phyloP scores from a whole-genome alignment of 2,888 invertebrate genomes.

The Halictus ligatus region DNA sequence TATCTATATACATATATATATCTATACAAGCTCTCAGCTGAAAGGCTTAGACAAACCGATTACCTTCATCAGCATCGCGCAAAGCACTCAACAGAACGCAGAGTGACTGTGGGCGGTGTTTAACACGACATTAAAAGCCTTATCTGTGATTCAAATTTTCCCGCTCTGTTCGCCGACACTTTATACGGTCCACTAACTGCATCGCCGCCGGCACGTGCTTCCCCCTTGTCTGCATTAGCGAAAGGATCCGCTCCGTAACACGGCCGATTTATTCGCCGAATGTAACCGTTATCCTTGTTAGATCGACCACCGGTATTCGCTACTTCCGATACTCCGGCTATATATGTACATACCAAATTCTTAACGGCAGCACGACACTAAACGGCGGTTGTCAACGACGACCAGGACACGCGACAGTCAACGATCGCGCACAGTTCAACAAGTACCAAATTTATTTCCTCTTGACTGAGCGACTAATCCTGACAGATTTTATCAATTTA shows the following conservation, averaged over 20 bases:
- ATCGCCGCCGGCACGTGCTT: conserved; percentile 45
- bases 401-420: neutral
- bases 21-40: neutral
- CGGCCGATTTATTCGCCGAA: conserved; percentile 45
- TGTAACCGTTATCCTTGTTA: conserved; percentile 52
- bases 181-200: conserved; percentile 46
- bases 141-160: conserved; percentile 50
- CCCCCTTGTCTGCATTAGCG: conserved; percentile 44
- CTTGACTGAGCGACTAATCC: too few relatives aligned
- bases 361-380: neutral
- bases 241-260: conserved; percentile 43
- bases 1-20: neutral
- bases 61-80: conserved; percentile 25
- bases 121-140: conserved; percentile 48
- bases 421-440: neutral
- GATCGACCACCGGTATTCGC: conserved; percentile 36
- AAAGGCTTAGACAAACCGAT: conserved; percentile 22
- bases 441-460: neutral
- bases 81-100: conserved; percentile 22
- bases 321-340: conserved; percentile 19
- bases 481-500: too few relatives aligned
- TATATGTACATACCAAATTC: neutral
- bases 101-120: conserved; percentile 30
- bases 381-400: neutral
- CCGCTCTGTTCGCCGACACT: conserved; percentile 33